Evolutionary conservation across 2,888 invertebrate species (phyloP).

Genomic region (Conus canariensis): DNA sequence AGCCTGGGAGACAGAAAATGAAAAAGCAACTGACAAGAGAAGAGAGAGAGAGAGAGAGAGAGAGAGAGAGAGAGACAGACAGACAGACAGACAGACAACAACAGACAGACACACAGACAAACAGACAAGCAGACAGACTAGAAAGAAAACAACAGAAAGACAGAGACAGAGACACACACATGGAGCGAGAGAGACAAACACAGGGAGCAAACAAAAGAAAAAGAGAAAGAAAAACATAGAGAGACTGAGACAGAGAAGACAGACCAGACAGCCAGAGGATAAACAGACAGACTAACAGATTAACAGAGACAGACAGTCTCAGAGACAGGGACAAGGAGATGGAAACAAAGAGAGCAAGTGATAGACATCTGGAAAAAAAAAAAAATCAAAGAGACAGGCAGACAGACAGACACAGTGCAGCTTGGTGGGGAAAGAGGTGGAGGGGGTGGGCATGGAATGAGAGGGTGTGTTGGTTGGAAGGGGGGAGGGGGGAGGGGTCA

Average conservation of each 20-base stretch:
- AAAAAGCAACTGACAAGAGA: not conserved
- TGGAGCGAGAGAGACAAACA: not conserved
- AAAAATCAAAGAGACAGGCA: not conserved
- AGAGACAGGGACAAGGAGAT: too few relatives aligned
- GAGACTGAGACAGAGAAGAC: too few relatives aligned
- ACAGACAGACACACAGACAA: not conserved
- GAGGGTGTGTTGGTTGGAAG: too few relatives aligned
- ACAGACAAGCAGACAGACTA: not conserved
- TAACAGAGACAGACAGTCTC: too few relatives aligned
- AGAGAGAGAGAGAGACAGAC: slow-evolving; percentile 1
- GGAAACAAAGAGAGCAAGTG: too few relatives aligned
- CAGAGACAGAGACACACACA: not conserved
- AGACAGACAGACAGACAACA: not conserved
- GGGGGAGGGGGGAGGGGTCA: too few relatives aligned
- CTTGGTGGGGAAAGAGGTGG: not conserved
- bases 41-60: slow-evolving; percentile 18
- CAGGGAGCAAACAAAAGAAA: too few relatives aligned
- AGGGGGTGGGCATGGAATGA: too few relatives aligned
- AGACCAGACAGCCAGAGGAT: too few relatives aligned
- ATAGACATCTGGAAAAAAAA: not conserved
- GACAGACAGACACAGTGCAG: not conserved
- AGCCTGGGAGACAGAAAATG: not conserved
- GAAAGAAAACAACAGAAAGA: not conserved
- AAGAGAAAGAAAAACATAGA: too few relatives aligned
- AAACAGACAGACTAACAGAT: too few relatives aligned